Percentiles rank a stretch among this genome's conserved stretches.
These are phyloP conservation scores for Corythoichthys haematopterus DNA, from an alignment of 2,113 vertebrate species.

Conservation along the genomic window DNA sequence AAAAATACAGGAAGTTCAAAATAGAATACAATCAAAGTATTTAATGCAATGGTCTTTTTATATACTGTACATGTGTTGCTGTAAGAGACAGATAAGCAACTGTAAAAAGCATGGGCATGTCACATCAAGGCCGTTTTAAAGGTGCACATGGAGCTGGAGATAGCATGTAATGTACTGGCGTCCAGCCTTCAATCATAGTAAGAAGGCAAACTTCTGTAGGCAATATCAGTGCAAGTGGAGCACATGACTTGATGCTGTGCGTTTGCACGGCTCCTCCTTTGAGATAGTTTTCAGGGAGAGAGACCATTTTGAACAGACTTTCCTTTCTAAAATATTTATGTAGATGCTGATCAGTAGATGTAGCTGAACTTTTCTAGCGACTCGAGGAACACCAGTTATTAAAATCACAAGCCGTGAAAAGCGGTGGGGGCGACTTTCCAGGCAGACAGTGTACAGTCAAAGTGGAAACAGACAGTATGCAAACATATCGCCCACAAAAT, in stretches of 20 bases:
- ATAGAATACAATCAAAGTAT: background rate
- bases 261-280: background rate
- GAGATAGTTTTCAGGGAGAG: conserved; percentile 12
- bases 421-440: background rate
- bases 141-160: background rate
- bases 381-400: background rate
- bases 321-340: conserved; percentile 53
- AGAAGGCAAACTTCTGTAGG: background rate
- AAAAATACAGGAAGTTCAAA: too few relatives aligned
- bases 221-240: conserved; percentile 7
- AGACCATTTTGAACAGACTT: conserved; percentile 25
- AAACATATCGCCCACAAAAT: background rate
- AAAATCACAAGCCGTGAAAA: conserved; percentile 2
- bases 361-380: conserved; percentile 26
- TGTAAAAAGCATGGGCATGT: background rate
- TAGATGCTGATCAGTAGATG: conserved; percentile 30
- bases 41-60: background rate
- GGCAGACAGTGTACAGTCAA: background rate
- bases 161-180: conserved; percentile 7
- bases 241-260: background rate
- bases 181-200: conserved; percentile 1
- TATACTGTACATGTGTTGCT: background rate
- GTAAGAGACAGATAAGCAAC: background rate
- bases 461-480: background rate
- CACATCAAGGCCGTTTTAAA: background rate